Conservation (phyloP, 2,888 invertebrate species). For the Xylophagus ater region DNA sequence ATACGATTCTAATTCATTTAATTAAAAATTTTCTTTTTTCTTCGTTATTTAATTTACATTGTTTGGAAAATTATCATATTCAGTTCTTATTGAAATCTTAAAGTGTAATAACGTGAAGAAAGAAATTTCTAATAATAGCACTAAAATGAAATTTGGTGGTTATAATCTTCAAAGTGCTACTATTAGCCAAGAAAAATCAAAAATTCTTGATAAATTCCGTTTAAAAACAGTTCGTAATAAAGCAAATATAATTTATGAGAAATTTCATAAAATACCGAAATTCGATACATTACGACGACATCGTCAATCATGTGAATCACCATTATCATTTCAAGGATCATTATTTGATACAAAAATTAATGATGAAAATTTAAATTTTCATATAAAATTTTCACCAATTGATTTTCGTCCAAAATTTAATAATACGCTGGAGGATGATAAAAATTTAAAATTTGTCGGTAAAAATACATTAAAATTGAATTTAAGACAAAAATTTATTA, state of each 20-base stretch:
- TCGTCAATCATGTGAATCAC: constrained; percentile 28
- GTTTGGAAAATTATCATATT: not conserved
- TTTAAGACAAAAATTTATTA: too few species aligned
- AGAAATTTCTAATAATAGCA: not conserved
- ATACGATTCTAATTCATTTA: constrained; percentile 15
- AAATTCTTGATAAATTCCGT: constrained; percentile 21
- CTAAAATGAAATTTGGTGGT: constrained; percentile 36
- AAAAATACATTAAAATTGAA: constrained; percentile 33
- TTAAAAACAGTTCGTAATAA: constrained; percentile 32
- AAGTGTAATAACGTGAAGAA: constrained; percentile 1
- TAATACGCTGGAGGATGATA: constrained; percentile 20
- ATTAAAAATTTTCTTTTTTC: constrained; percentile 11
- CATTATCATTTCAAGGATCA: constrained; percentile 35
- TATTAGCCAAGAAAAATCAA: constrained; percentile 25
- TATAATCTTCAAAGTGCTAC: constrained; percentile 35
- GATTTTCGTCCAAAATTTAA: constrained; percentile 27
- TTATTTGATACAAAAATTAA: constrained; percentile 27
- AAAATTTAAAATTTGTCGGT: too few species aligned
- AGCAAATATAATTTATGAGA: constrained; percentile 32
- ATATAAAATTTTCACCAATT: constrained; percentile 21
- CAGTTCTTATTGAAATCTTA: constrained; percentile 5
- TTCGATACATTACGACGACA: constrained; percentile 21
- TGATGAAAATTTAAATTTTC: constrained; percentile 1
- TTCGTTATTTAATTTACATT: not conserved
- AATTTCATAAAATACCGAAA: constrained; percentile 31